Base-by-base conservation (phyloP, 2,797 vertebrate species). In the Cossypha dichroa region DNA sequence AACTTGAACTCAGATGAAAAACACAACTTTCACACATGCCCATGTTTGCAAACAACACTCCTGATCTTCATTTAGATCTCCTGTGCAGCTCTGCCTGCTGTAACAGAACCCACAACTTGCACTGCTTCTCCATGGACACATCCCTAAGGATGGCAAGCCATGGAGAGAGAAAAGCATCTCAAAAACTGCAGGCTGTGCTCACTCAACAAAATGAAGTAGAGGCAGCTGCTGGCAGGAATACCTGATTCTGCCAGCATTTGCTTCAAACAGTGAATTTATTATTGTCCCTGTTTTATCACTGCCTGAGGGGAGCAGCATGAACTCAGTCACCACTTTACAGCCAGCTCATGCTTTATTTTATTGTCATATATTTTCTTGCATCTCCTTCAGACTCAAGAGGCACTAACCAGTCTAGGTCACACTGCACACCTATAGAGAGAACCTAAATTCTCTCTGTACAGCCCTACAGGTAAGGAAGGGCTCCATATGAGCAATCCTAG, bases 61-160 rank as follows among this genome's bases (percentile, higher is more conserved):
- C 14, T 36, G 31, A 56, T 77, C 41, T 55, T 51, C 9, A 0
- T 31, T 82, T 13, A 26, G 6, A 10, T 31, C 28, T 73, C 31
- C 66, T 22, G 36, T 48, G 22, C n/a, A 31, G 38, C 14, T 88
- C 49, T 85, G 45, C 7, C 16, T 83, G 45, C 43, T 67, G 0
- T 43, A 51, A 63, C n/a, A 67, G 36, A 80, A 59, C 18, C 70
- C 51, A 77, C 3, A 25, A 26, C 21, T 60, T 63, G 40, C 15
- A 6, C 17, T 78, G 21, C 23, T 78, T 33, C 43, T 75, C 46
- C 2, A 0, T 15, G 26, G 22, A 6, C 15, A 6, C 5, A 2
- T 59, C 66, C 29, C 6, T 21, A 17, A 12, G 21, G n/a, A 29
- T 70, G 22, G 36, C 16, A 67, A 75, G 43, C 4, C 38, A 52